phyloP scores from a whole-genome alignment of 2,113 vertebrate species.

The Sander lucioperca region DNA sequence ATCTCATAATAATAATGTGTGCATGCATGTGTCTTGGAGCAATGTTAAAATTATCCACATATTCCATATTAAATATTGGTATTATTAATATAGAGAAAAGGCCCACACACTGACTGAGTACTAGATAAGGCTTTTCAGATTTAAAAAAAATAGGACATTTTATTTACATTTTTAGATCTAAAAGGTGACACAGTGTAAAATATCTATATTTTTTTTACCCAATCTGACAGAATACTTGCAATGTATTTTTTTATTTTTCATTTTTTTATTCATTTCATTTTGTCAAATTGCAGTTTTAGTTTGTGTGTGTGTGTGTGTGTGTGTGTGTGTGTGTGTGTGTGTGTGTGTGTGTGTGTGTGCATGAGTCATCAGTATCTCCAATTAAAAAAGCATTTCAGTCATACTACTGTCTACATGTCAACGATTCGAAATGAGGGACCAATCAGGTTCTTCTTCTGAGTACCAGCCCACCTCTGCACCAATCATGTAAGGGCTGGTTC shows the following conservation, averaged over 20 bases:
- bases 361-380: neutral
- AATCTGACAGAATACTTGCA: too few species aligned
- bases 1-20: neutral
- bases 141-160: neutral
- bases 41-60: neutral
- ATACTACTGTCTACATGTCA: neutral
- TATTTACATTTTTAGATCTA: neutral
- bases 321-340: neutral
- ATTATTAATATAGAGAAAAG: too few species aligned
- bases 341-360: neutral
- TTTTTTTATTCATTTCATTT: too few species aligned
- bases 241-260: too few species aligned
- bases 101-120: neutral
- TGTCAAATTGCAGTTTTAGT: too few species aligned
- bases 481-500: slow-evolving; percentile 29
- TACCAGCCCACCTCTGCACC: slow-evolving; percentile 49
- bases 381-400: neutral
- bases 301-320: too few species aligned
- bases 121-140: neutral
- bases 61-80: neutral
- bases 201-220: too few species aligned
- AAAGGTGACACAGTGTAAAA: neutral
- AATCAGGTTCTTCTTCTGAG: slow-evolving; percentile 34
- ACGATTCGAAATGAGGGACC: neutral
- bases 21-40: neutral